A percentile compares a stretch with the other conserved stretches of the same genome.
phyloP scores from a whole-genome alignment of 2,888 invertebrate species.

The Acanthacorydalis orientalis region DNA sequence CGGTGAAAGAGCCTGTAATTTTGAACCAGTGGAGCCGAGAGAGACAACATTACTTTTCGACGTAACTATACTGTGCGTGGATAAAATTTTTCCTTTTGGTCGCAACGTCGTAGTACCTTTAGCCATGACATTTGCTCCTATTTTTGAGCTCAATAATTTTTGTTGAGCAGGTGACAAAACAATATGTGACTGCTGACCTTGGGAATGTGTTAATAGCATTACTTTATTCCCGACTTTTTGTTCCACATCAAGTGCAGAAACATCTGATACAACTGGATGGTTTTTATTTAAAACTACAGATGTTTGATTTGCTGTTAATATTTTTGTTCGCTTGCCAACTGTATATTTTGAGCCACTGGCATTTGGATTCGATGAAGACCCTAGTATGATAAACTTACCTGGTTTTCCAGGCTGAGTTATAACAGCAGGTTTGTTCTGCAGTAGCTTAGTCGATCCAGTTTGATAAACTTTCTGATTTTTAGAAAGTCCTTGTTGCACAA shows the following conservation, averaged over 20 bases:
- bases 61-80: slow-evolving; percentile 10
- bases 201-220: slow-evolving; percentile 45
- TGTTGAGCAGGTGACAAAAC: slow-evolving; percentile 42
- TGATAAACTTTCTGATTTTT: slow-evolving; percentile 13
- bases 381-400: slow-evolving; percentile 17
- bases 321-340: slow-evolving; percentile 26
- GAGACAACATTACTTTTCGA: slow-evolving; percentile 13
- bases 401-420: slow-evolving; percentile 15
- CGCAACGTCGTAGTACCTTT: slow-evolving; percentile 6
- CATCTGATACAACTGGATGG: slow-evolving; percentile 14
- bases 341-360: slow-evolving; percentile 16
- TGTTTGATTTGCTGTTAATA: slow-evolving; percentile 32
- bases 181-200: slow-evolving; percentile 40
- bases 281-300: slow-evolving; percentile 22
- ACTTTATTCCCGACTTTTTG: slow-evolving; percentile 29
- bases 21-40: not conserved
- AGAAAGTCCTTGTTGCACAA: slow-evolving; percentile 1
- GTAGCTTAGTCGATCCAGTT: slow-evolving; percentile 13
- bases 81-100: slow-evolving; percentile 11
- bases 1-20: slow-evolving; percentile 17
- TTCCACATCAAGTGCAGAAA: slow-evolving; percentile 12
- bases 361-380: slow-evolving; percentile 10
- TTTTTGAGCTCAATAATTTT: slow-evolving; percentile 37
- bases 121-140: slow-evolving; percentile 9
- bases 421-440: slow-evolving; percentile 15